Conservation (phyloP, 2,888 invertebrate species). For the Drosophila phalerata region DNA sequence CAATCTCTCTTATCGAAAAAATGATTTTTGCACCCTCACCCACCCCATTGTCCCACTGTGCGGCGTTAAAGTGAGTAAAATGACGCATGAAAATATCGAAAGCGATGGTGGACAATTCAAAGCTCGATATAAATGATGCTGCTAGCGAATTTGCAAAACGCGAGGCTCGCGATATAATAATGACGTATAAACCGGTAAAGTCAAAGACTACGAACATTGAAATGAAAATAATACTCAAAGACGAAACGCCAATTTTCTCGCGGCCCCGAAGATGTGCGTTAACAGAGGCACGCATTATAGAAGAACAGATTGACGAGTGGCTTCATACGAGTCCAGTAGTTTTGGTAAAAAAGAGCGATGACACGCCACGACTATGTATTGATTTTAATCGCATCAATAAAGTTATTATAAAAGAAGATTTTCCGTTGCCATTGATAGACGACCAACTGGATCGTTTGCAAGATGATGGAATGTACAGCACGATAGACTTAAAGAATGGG, state of each 20-base stretch:
- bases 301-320: constrained; percentile 24
- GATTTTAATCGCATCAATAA: constrained; percentile 15
- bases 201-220: constrained; percentile 18
- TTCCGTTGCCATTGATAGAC: constrained; percentile 24
- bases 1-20: too few species aligned
- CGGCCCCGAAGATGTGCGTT: constrained; percentile 12
- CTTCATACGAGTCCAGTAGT: constrained; percentile 10
- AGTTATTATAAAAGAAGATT: constrained; percentile 10
- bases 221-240: constrained; percentile 22
- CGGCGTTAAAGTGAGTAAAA: neutral
- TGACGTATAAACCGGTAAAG: neutral
- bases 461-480: constrained; percentile 44
- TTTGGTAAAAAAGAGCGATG: constrained; percentile 12
- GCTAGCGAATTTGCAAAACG: neutral
- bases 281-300: constrained; percentile 5
- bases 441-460: constrained; percentile 41
- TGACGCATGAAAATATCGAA: neutral
- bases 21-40: too few species aligned
- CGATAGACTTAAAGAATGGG: constrained; percentile 53
- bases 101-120: neutral
- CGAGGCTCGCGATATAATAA: neutral
- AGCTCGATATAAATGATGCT: constrained; percentile 1
- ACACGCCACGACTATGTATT: constrained; percentile 10
- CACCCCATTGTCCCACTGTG: too few species aligned
- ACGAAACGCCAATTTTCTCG: constrained; percentile 24